Percentiles rank a stretch among this genome's conserved stretches.
Conservation (phyloP, 2,888 invertebrate species). For the Ornithoptera priamus region DNA sequence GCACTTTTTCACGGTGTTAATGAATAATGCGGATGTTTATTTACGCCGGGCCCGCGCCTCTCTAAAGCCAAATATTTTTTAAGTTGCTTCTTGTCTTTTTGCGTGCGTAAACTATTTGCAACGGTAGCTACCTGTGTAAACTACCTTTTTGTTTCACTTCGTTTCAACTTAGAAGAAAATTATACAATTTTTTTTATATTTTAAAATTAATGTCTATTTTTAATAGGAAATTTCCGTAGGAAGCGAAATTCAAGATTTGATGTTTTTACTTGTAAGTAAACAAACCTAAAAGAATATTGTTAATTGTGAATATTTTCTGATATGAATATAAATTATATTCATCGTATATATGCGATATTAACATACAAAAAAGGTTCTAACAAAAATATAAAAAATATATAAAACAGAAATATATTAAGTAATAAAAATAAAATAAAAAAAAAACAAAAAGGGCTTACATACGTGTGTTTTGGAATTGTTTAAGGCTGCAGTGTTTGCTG, state of each 20-base stretch:
- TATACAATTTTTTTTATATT: background rate
- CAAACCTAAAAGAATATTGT: no score
- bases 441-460: constrained; percentile 71
- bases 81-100: constrained; percentile 16
- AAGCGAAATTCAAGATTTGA: background rate
- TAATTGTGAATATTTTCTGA: no score
- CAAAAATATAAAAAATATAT: constrained; percentile 9
- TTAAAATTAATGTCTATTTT: background rate
- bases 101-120: background rate
- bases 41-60: constrained; percentile 21
- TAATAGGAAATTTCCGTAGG: background rate
- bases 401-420: constrained; percentile 35
- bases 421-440: constrained; percentile 42
- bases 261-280: no score
- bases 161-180: background rate
- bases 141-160: background rate
- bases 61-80: constrained; percentile 25
- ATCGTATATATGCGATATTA: no score
- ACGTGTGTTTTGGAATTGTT: constrained; percentile 73
- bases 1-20: constrained; percentile 30
- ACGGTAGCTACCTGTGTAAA: background rate
- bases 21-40: constrained; percentile 33
- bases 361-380: no score
- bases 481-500: constrained; percentile 74
- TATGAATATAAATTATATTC: no score